These are phyloP conservation scores for honey bee (Apis mellifera) DNA, from an alignment of 1,140 invertebrate species.

Conservation along the genomic window Amel_HAv3.1 CM009937.2:1014501-1015000, in stretches of 20 bases:
- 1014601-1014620: slow-evolving; percentile 48
- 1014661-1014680: slow-evolving; percentile 62
- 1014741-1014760: slow-evolving; percentile 66
- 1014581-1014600: slow-evolving; percentile 10
- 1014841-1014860: slow-evolving; percentile 35
- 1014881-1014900: slow-evolving; percentile 16
- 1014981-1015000: too few relatives aligned
- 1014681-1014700: slow-evolving; percentile 66
- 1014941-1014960: too few relatives aligned
- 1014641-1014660: slow-evolving; percentile 59
- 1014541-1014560: background rate
- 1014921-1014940: too few relatives aligned
- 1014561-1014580: slow-evolving; percentile 30
- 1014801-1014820: slow-evolving; percentile 46
- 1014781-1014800: slow-evolving; percentile 42
- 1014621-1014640: slow-evolving; percentile 64
- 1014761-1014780: slow-evolving; percentile 67
- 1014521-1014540: background rate
- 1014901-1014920: background rate
- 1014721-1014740: slow-evolving; percentile 54
- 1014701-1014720: slow-evolving; percentile 29
- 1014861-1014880: slow-evolving; percentile 45
- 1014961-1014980: too few relatives aligned
- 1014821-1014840: slow-evolving; percentile 14
- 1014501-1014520: background rate